Conservation (phyloP, 2,113 vertebrate genomes). For the Polyodon spathula region DNA sequence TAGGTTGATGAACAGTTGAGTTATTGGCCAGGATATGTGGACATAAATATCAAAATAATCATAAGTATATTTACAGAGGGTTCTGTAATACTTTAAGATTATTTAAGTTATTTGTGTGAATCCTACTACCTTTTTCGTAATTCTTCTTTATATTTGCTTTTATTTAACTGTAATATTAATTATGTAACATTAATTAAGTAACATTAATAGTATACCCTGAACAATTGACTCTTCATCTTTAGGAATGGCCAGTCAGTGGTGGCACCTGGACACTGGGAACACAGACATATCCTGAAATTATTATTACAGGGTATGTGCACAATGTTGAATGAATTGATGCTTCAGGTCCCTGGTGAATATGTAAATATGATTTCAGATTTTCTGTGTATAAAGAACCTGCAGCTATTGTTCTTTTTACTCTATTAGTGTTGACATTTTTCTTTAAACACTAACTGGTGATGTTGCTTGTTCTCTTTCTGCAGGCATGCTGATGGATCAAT, state of each 20-base stretch:
- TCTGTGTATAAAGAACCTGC: too few relatives aligned
- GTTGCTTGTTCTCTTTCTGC: slow-evolving; percentile 19
- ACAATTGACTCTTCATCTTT: slow-evolving; percentile 21
- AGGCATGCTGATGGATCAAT: slow-evolving; percentile 94
- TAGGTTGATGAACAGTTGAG: too few relatives aligned
- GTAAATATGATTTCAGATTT: too few relatives aligned
- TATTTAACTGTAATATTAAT: too few relatives aligned
- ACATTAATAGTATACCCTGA: not conserved
- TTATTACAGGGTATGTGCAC: slow-evolving; percentile 86
- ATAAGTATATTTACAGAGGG: too few relatives aligned
- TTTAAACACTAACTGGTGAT: slow-evolving; percentile 15
- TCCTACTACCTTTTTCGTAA: slow-evolving; percentile 8
- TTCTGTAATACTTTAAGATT: too few relatives aligned
- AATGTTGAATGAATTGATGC: too few relatives aligned
- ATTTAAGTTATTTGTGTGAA: not conserved
- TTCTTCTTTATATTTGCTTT: slow-evolving; percentile 9
- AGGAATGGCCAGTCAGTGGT: slow-evolving; percentile 93
- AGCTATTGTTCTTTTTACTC: too few relatives aligned
- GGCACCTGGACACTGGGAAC: slow-evolving; percentile 90
- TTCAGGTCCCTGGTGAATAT: too few relatives aligned
- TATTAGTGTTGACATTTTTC: slow-evolving; percentile 7
- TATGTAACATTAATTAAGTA: not conserved
- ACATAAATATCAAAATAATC: too few relatives aligned
- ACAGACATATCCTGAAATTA: slow-evolving; percentile 89
- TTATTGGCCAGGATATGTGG: too few relatives aligned